Conservation (phyloP, 2,888 invertebrate genomes). For the Mesorhabditis sp. region DNA sequence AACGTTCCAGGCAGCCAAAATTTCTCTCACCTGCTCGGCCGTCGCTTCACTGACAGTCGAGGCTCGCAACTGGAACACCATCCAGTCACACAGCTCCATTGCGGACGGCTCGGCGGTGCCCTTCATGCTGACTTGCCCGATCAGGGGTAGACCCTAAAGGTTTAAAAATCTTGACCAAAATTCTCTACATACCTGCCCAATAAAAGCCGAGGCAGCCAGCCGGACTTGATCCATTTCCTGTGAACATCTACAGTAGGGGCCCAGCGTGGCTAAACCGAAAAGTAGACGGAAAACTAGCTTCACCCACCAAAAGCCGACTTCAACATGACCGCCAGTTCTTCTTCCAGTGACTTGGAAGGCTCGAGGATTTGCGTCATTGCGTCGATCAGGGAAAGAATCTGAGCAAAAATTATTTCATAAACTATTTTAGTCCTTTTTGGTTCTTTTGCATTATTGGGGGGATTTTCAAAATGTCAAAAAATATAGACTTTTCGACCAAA, state of each 20-base stretch:
- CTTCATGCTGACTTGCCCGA: neutral
- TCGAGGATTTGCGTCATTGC: neutral
- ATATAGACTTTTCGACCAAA: too few relatives aligned
- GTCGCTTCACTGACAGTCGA: conserved; percentile 18
- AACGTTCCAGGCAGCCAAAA: neutral
- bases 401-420: neutral
- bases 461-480: too few relatives aligned
- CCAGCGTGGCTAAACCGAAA: conserved; percentile 12
- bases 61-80: conserved; percentile 33
- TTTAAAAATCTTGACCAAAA: neutral
- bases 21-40: conserved; percentile 32
- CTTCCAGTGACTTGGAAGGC: neutral
- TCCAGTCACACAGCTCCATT: conserved; percentile 19
- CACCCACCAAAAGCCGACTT: neutral
- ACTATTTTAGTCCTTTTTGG: neutral
- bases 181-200: conserved; percentile 25
- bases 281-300: neutral
- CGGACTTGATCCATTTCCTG: conserved; percentile 23
- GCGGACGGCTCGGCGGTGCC: conserved; percentile 9
- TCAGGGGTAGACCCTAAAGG: conserved; percentile 1
- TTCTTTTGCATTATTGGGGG: too few relatives aligned
- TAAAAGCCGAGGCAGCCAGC: conserved; percentile 27
- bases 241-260: conserved; percentile 23
- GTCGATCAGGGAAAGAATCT: neutral
- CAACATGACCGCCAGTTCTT: neutral